phyloP scores from a whole-genome alignment of 2,113 vertebrate species.

The Daubentonia madagascariensis region DNA sequence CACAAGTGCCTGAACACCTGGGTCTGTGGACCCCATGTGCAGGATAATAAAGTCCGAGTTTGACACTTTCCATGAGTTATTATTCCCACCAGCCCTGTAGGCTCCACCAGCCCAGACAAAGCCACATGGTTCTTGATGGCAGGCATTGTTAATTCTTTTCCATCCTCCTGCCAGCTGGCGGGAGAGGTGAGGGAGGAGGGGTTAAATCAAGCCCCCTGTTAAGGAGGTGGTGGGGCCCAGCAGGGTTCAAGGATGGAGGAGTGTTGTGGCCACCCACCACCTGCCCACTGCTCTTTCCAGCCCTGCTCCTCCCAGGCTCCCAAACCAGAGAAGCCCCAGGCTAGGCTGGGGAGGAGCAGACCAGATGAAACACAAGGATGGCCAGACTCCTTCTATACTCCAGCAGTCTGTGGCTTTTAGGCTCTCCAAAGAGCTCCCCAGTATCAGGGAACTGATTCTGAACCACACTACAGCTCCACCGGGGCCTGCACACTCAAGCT shows the following conservation, averaged over 20 bases:
- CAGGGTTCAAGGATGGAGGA: too few relatives aligned
- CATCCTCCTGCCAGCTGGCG: background rate
- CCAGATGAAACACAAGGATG: background rate
- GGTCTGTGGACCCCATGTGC: background rate
- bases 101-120: conserved; percentile 1
- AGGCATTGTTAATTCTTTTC: background rate
- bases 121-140: background rate
- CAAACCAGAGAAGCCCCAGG: background rate
- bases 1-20: background rate
- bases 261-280: background rate
- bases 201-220: background rate
- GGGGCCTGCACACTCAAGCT: background rate
- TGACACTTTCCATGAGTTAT: background rate
- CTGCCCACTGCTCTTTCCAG: background rate
- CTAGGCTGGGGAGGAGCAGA: background rate
- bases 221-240: background rate
- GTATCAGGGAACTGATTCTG: background rate
- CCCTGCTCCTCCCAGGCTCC: background rate
- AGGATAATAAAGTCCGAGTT: background rate
- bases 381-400: background rate
- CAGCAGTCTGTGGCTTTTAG: background rate
- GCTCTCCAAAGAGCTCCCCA: background rate
- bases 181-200: background rate
- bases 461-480: background rate
- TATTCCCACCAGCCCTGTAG: background rate